Conservation (phyloP, 2,888 invertebrate species). For the Palloptera scutellata region DNA sequence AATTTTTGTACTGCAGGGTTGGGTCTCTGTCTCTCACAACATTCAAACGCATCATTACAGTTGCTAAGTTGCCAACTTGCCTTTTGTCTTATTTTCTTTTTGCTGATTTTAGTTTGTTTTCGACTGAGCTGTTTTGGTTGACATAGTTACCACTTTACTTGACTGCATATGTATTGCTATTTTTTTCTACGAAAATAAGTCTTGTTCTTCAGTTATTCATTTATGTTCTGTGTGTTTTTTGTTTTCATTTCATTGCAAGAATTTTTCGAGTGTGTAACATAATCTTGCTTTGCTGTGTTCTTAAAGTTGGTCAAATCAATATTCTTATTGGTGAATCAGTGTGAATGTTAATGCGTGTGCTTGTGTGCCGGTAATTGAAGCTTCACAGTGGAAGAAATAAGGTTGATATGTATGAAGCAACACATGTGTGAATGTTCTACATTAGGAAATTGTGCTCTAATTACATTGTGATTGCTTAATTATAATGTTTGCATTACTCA, state of each 20-base stretch:
- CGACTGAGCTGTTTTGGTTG: slow-evolving; percentile 1
- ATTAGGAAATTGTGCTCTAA: neutral
- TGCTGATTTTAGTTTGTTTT: slow-evolving; percentile 12
- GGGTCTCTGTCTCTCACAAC: slow-evolving; percentile 8
- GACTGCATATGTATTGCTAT: neutral
- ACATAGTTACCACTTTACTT: slow-evolving; percentile 7
- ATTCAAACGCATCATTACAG: slow-evolving; percentile 28
- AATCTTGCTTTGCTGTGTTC: slow-evolving; percentile 39
- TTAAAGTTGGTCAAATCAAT: slow-evolving; percentile 23
- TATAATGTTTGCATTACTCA: too few species aligned
- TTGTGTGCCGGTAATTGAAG: neutral
- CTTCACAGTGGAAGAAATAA: too few species aligned
- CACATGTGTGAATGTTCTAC: neutral
- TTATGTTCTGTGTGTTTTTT: neutral
- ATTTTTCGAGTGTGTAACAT: slow-evolving; percentile 49
- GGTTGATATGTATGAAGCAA: neutral
- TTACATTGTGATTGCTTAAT: neutral
- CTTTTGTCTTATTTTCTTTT: slow-evolving; percentile 19
- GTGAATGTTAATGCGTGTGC: neutral
- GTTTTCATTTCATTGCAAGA: slow-evolving; percentile 46
- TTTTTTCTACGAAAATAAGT: neutral
- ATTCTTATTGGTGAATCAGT: neutral
- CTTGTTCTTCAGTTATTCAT: neutral
- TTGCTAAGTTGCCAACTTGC: slow-evolving; percentile 32
- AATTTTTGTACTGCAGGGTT: neutral